Evolutionary conservation across 2,888 invertebrate genomes (phyloP), one percentile per base, ranked within the genome.

Genomic region (Lochmaea crataegi): DNA sequence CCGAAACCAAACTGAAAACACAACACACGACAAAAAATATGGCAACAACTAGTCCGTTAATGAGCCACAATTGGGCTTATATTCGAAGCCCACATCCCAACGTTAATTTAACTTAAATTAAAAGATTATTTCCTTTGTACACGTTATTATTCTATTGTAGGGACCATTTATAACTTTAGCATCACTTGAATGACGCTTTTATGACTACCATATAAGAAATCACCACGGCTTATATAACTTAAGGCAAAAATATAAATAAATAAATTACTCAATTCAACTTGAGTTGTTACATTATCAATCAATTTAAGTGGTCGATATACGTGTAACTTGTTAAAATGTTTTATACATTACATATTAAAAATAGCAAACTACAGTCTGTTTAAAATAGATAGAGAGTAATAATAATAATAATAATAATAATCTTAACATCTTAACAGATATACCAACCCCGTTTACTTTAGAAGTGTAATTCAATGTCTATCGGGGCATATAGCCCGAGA

Each of bases 91-190:
- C 87, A 87, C 87, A 87, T 86, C 86, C 85, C 85, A 84, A 81
- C 82, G 84, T 85, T 85, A 85, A 86, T 86, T 87, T 85, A 86
- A 85, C 82, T 86, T 87, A 87, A 87, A 87, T 87, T 87, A 86
- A 87, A 87, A 87, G 87, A 87, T 87, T 87, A 86, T 87, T 87
- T 87, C 87, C 87, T 87, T 87, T 86, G 85, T 85, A 83, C 85
- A 84, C 83, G 85, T 85, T 85, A 87, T 87, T 87, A 86, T 87
- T 85, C 86, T 86, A 86, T 87, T 86, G 85, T 83, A 76, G 80
- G 71, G 72, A 76, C 76, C 79, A 75, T 79, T 81, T 77, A 78
- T 76, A 72, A 78, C 78, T 67, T 77, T 78, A 77, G 75, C 76
- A 78, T 61, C 70, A 71, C 74, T 76, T 78, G 79, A 77, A 78